Conservation (phyloP, 2,888 invertebrate genomes). For the Pyrochroa serraticornis region DNA sequence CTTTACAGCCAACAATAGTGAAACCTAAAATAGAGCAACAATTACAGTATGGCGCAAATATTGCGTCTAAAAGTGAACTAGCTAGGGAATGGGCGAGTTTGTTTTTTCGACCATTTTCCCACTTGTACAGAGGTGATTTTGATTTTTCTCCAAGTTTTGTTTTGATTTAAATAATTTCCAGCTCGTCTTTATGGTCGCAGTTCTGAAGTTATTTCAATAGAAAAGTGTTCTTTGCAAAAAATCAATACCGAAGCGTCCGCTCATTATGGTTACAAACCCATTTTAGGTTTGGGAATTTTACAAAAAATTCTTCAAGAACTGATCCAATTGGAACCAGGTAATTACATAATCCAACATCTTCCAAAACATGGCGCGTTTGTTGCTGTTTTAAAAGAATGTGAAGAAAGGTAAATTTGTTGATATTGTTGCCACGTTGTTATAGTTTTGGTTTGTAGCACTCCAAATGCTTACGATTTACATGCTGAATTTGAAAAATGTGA, state of each 20-base stretch:
- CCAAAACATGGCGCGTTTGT: slow-evolving; percentile 48
- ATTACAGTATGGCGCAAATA: slow-evolving; percentile 45
- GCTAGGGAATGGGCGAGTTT: slow-evolving; percentile 48
- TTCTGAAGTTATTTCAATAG: slow-evolving; percentile 44
- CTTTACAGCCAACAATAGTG: slow-evolving; percentile 42
- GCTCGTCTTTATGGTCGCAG: slow-evolving; percentile 40
- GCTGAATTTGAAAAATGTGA: slow-evolving; percentile 30
- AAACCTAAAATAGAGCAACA: slow-evolving; percentile 52
- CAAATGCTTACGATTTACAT: slow-evolving; percentile 34
- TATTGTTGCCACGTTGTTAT: neutral
- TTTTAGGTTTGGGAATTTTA: slow-evolving; percentile 44
- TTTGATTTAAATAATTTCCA: slow-evolving; percentile 33
- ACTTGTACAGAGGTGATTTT: slow-evolving; percentile 47
- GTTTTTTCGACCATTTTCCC: slow-evolving; percentile 49
- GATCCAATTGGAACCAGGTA: slow-evolving; percentile 39
- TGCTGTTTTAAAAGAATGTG: slow-evolving; percentile 37
- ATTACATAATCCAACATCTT: slow-evolving; percentile 48
- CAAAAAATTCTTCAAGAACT: slow-evolving; percentile 45
- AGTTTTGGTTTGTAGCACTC: slow-evolving; percentile 13
- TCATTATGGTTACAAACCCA: slow-evolving; percentile 45
- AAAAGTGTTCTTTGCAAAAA: slow-evolving; percentile 47
- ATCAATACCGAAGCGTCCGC: slow-evolving; percentile 44
- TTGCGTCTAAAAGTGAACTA: slow-evolving; percentile 47
- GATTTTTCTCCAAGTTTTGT: neutral
- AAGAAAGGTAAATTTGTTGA: slow-evolving; percentile 23